phyloP scores from a whole-genome alignment of 2,888 invertebrate genomes.

The Drosophila monieri region DNA sequence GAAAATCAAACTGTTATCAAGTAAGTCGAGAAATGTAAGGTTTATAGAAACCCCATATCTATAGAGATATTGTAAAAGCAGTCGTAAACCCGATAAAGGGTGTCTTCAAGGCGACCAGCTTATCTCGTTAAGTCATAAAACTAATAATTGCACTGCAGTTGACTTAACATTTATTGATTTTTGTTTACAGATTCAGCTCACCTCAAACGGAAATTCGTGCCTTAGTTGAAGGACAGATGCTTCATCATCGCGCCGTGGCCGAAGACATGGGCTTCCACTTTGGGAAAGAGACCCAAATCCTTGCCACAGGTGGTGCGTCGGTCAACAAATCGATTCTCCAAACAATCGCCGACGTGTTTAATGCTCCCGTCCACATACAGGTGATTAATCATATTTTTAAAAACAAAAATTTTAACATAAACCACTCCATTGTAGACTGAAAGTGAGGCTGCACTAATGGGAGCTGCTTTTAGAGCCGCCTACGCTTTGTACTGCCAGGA shows the following conservation, averaged over 20 bases:
- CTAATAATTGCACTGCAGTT: background rate
- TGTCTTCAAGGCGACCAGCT: background rate
- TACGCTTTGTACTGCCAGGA: conserved; percentile 84
- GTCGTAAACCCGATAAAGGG: background rate
- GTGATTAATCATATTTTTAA: conserved; percentile 72
- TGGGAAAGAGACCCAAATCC: conserved; percentile 88
- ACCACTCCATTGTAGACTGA: conserved; percentile 86
- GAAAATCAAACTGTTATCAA: conserved; percentile 84
- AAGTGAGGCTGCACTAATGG: conserved; percentile 93
- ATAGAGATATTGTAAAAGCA: background rate
- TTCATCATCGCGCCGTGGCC: conserved; percentile 92
- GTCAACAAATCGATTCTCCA: conserved; percentile 93
- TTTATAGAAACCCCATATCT: no score
- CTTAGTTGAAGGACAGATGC: conserved; percentile 95
- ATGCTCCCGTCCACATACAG: conserved; percentile 94
- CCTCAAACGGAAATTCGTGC: conserved; percentile 94
- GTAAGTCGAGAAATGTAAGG: conserved; percentile 52
- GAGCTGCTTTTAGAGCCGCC: conserved; percentile 91
- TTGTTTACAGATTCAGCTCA: conserved; percentile 77
- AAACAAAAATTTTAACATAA: background rate
- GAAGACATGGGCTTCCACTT: conserved; percentile 92
- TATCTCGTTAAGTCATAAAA: background rate
- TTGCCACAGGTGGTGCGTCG: conserved; percentile 98
- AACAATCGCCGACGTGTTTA: conserved; percentile 96
- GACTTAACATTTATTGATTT: background rate